Evolutionary conservation across 2,113 vertebrate species (phyloP), one percentile per base, ranked within the genome.

Genomic region (Xenopus borealis): DNA sequence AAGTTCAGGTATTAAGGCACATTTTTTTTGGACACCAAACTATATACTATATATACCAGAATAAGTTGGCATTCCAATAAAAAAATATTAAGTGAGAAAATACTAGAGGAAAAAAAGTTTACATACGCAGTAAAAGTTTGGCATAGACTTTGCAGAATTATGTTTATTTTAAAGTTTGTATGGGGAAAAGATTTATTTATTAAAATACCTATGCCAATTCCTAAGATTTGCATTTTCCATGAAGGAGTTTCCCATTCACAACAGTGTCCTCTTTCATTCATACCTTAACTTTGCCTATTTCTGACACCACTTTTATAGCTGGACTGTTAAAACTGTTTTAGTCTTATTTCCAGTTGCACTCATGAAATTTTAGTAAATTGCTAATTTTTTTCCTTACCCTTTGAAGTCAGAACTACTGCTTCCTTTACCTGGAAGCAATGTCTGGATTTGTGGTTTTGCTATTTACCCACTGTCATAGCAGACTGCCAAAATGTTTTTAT

Each of bases 391-490:
- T 63, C 66, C 72, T 80, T 79, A 80, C 82, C 75, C 75, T 87
- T 86, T 87, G 82, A 88, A 85, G 82, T 78, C 66, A 80, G 85
- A 69, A 82, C 71, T 81, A 47, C 84, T 87, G 85, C 88, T 88
- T 87, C 85, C 82, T 89, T 88, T 85, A 83, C 79, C 80, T 89
- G 83, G 78, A 87, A 89, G 71, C 79, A 70, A 76, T 18, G 72
- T 81, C 80, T 82, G 66, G 78, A 55, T 71, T 85, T 86, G 84
- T 79, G 85, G 83, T 83, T 88, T 86, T 81, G 73, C 72, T 84
- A 78, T 86, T 88, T 89, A 78, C 79, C 66, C 71, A 82, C 73
- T 87, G 86, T 83, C 81, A 79, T 80, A 80, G 81, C 78, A 63
- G 79, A 53, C 18, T 82, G 67, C 81, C 85, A 85, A 79, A 86